Conservation (phyloP, 2,797 vertebrate genomes). For the Pelodytes ibericus region DNA sequence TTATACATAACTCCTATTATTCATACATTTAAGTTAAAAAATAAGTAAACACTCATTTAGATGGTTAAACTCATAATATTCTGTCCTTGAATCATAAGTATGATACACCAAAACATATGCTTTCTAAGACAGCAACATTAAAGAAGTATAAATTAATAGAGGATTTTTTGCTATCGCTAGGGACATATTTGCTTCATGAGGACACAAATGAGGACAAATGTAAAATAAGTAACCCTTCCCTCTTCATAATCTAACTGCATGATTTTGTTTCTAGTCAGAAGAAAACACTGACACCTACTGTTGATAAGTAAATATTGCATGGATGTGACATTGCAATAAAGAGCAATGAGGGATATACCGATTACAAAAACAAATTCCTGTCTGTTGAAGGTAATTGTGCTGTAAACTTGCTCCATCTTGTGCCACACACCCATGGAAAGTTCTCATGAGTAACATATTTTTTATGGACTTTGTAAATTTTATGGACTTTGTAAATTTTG, state of each 20-base stretch:
- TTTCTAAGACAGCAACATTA: not conserved
- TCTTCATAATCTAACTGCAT: not conserved
- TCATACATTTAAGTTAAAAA: too few relatives aligned
- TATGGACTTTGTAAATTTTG: too few relatives aligned
- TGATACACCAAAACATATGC: not conserved
- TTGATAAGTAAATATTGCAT: not conserved
- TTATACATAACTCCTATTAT: too few relatives aligned
- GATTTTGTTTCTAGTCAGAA: not conserved
- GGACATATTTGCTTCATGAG: too few relatives aligned
- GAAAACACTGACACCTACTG: not conserved
- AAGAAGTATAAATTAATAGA: not conserved
- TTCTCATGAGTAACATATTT: too few relatives aligned
- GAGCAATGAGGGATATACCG: slow-evolving; percentile 14
- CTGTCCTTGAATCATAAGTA: too few relatives aligned
- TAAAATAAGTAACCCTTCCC: not conserved
- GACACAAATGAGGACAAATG: not conserved
- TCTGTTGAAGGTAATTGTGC: not conserved
- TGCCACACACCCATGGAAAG: not conserved
- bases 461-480: too few relatives aligned
- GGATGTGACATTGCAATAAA: not conserved
- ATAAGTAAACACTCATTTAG: too few relatives aligned
- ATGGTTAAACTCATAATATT: too few relatives aligned
- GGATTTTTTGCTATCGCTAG: too few relatives aligned
- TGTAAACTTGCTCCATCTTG: not conserved
- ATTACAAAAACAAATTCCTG: not conserved